phyloP scores from a whole-genome alignment of 92 coral and sea anemone genomes.

The Galaxea fascicularis region DNA sequence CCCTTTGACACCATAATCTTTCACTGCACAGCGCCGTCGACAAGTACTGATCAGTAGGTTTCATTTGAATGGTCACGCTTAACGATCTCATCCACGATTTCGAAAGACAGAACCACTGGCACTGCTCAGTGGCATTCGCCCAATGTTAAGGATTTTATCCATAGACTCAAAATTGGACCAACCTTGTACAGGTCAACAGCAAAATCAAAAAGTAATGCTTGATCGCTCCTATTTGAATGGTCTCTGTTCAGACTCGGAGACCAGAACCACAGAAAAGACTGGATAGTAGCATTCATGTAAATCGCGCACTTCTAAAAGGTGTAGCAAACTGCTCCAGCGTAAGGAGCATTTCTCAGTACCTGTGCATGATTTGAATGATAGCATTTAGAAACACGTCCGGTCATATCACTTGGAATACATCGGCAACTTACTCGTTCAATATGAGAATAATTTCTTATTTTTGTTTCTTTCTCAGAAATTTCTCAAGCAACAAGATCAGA shows the following conservation, averaged over 20 bases:
- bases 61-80: background rate
- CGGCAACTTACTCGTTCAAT: too few species aligned
- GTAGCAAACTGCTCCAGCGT: too few species aligned
- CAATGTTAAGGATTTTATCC: background rate
- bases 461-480: conserved; percentile 43
- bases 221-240: background rate
- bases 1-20: background rate
- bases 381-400: too few species aligned
- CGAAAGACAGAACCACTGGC: background rate
- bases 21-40: background rate
- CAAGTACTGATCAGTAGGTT: background rate
- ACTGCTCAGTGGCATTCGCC: too few species aligned
- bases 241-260: too few species aligned
- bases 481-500: conserved; percentile 81
- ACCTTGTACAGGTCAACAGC: background rate
- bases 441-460: too few species aligned
- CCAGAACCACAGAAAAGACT: too few species aligned
- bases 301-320: too few species aligned
- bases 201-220: background rate
- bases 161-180: background rate
- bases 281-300: too few species aligned
- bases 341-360: too few species aligned
- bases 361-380: too few species aligned
- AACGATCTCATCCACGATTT: background rate
- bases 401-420: too few species aligned